A percentile compares a stretch with the other conserved stretches of the same genome.
Evolutionary conservation across 2,113 vertebrate species (phyloP).

Genomic region (Pteruthius melanotis): DNA sequence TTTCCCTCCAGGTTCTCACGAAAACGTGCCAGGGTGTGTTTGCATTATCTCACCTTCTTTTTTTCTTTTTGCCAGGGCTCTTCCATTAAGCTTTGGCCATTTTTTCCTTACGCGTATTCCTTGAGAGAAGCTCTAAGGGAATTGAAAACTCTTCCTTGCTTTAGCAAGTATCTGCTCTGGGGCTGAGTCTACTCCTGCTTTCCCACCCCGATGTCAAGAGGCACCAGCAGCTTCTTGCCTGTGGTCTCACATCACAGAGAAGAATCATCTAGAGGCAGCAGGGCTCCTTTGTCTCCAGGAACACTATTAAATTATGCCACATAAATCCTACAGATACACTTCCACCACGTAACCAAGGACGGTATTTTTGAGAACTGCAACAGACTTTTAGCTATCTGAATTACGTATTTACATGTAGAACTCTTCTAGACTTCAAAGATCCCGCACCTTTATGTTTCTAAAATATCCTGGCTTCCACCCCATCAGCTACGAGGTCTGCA

Average conservation of each 20-base stretch:
- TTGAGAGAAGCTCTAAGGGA: not conserved
- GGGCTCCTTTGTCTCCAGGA: not conserved
- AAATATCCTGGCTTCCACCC: not conserved
- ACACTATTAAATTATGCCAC: not conserved
- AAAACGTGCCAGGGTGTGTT: not conserved
- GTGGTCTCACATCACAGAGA: not conserved
- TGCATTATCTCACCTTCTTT: not conserved
- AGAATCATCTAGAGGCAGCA: not conserved
- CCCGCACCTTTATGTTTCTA: not conserved
- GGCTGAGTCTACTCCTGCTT: not conserved
- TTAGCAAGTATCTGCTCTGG: not conserved
- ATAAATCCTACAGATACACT: not conserved
- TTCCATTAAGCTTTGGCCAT: not conserved
- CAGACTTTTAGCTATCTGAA: not conserved
- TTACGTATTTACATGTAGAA: not conserved
- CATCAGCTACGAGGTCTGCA: not conserved
- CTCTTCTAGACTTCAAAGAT: not conserved
- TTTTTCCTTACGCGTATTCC: not conserved
- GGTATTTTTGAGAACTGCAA: not conserved
- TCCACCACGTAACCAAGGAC: accelerated
- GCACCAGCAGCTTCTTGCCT: not conserved
- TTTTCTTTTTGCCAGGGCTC: not conserved
- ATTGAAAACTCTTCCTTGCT: not conserved
- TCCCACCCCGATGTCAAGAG: not conserved
- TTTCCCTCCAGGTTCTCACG: slow-evolving; percentile 18